phyloP scores from a whole-genome alignment of 2,888 invertebrate genomes.

The Orthonevra nobilis region DNA sequence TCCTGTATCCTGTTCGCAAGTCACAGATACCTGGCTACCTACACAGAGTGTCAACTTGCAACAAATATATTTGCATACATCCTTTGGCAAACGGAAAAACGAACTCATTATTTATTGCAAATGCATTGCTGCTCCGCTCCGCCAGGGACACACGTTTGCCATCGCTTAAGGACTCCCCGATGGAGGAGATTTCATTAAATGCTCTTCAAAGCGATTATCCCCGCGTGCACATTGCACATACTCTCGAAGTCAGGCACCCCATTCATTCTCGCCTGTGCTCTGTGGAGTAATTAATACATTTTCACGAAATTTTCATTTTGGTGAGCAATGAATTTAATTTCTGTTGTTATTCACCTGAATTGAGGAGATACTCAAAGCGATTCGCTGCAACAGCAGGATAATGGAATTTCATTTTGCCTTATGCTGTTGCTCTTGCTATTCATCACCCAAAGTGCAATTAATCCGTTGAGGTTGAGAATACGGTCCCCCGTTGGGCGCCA shows the following conservation, averaged over 20 bases:
- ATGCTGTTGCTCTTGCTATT: slow-evolving; percentile 29
- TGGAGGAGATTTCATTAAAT: slow-evolving; percentile 57
- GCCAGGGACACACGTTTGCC: neutral
- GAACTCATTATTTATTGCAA: slow-evolving; percentile 52
- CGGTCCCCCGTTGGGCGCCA: slow-evolving; percentile 3
- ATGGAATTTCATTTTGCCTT: slow-evolving; percentile 7
- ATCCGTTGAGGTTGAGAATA: slow-evolving; percentile 18
- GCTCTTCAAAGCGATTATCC: slow-evolving; percentile 29
- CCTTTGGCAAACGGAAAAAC: slow-evolving; percentile 8
- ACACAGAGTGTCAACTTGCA: too few relatives aligned
- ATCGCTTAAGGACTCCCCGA: slow-evolving; percentile 7
- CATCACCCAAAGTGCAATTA: slow-evolving; percentile 53
- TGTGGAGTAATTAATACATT: slow-evolving; percentile 55
- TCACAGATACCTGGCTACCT: too few relatives aligned
- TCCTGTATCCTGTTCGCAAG: neutral
- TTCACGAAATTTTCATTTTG: slow-evolving; percentile 42
- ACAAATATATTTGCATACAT: slow-evolving; percentile 30
- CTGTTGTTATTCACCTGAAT: slow-evolving; percentile 1
- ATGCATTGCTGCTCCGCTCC: slow-evolving; percentile 25
- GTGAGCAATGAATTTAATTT: slow-evolving; percentile 2
- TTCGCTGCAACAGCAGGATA: neutral
- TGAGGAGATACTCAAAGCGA: slow-evolving; percentile 1
- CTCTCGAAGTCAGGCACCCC: slow-evolving; percentile 4
- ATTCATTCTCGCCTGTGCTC: slow-evolving; percentile 36
- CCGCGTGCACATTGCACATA: neutral